These are phyloP conservation scores for Dunckerocampus dactyliophorus DNA, from an alignment of 2,113 vertebrate genomes.

Conservation along the genomic window DNA sequence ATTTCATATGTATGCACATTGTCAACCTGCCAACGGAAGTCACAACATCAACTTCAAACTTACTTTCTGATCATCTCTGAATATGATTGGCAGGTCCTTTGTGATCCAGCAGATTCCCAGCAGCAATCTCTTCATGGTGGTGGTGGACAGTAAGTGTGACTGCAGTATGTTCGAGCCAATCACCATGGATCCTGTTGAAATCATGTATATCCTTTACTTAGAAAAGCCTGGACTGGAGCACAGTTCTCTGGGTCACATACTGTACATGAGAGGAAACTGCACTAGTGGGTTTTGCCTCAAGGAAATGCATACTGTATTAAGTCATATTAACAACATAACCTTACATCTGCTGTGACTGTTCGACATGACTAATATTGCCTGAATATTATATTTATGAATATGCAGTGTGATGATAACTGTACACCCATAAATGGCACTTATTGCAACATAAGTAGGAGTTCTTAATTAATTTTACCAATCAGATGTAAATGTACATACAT, in stretches of 20 bases:
- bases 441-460: too few species aligned
- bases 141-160: constrained; percentile 91
- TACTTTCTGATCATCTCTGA: constrained; percentile 21
- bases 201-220: constrained; percentile 94
- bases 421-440: too few species aligned
- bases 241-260: neutral
- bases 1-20: constrained; percentile 30
- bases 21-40: constrained; percentile 24
- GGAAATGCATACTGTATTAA: too few species aligned
- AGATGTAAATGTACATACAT: too few species aligned
- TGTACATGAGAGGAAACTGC: neutral
- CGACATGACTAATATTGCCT: too few species aligned
- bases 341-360: too few species aligned
- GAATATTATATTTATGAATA: too few species aligned
- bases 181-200: constrained; percentile 96
- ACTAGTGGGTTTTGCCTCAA: neutral
- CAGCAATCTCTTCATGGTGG: constrained; percentile 99
- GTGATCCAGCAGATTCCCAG: constrained; percentile 99
- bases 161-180: constrained; percentile 85
- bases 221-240: neutral
- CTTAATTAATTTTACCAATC: too few species aligned
- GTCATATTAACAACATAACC: too few species aligned
- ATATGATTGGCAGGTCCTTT: constrained; percentile 83
- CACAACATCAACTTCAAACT: constrained; percentile 1
- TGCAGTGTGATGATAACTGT: too few species aligned